phyloP scores from a whole-genome alignment of 2,797 vertebrate species.

The Bothrops alternatus region DNA sequence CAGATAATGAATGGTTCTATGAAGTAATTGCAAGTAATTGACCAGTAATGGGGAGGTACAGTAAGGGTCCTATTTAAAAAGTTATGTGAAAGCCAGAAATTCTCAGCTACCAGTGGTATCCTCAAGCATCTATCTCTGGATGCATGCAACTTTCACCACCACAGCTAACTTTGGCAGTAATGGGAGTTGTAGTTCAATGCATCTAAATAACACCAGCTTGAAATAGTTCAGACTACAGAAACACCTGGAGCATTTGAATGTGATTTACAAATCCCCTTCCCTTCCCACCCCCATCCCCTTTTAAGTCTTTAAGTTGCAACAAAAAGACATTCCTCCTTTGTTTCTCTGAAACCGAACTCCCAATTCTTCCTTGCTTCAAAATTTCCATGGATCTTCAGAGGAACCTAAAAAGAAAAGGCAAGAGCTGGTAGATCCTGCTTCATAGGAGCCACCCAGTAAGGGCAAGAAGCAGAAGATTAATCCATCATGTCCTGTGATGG shows the following conservation, averaged over 20 bases:
- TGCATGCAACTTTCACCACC: not conserved
- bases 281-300: not conserved
- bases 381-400: not conserved
- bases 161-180: not conserved
- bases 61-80: not conserved
- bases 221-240: not conserved
- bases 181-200: not conserved
- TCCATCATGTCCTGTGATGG: not conserved
- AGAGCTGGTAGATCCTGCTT: not conserved
- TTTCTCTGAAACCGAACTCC: not conserved
- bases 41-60: not conserved
- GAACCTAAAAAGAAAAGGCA: not conserved
- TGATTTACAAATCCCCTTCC: not conserved
- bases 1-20: not conserved
- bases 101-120: not conserved
- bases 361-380: not conserved
- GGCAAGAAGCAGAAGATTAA: not conserved
- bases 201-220: not conserved
- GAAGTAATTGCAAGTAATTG: not conserved
- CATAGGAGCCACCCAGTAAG: not conserved
- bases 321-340: not conserved
- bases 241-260: not conserved
- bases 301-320: not conserved
- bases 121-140: not conserved
- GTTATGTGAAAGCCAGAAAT: not conserved